Evolutionary conservation across 2,888 invertebrate genomes (phyloP).

Genomic region (Catonia carolina): DNA sequence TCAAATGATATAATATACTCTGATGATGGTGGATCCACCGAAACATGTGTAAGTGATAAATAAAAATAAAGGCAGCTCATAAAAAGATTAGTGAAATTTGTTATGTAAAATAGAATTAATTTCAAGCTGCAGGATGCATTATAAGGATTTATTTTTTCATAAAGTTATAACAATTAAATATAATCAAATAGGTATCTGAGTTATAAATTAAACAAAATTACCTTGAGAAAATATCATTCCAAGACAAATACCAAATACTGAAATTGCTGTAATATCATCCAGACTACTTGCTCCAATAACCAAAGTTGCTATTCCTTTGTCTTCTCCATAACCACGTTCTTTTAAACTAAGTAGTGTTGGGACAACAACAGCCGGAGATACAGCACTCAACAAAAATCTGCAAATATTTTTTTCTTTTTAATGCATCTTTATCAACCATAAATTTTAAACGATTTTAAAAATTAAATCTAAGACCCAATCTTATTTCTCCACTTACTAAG

Average conservation of each 20-base stretch:
- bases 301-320: constrained; percentile 67
- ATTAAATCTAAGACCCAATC: too few species aligned
- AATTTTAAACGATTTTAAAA: background rate
- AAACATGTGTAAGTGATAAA: too few species aligned
- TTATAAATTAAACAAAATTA: too few species aligned
- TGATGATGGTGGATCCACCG: too few species aligned
- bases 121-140: too few species aligned
- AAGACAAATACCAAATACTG: constrained; percentile 60
- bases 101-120: too few species aligned
- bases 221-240: constrained; percentile 50
- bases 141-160: too few species aligned
- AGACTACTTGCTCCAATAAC: constrained; percentile 64
- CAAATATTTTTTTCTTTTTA: constrained; percentile 17
- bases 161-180: background rate
- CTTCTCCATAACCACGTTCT: constrained; percentile 57
- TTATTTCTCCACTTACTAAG: too few species aligned
- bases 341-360: constrained; percentile 58
- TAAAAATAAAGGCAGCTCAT: too few species aligned
- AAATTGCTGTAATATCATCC: constrained; percentile 70
- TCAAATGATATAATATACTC: too few species aligned
- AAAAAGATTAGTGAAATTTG: too few species aligned
- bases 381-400: constrained; percentile 58
- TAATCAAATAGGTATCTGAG: background rate
- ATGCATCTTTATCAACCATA: background rate
- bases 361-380: constrained; percentile 68